Percentiles rank a stretch among this genome's conserved stretches.
Evolutionary conservation across 2,797 vertebrate species (phyloP).

Genomic region (Rhyacichthys aspro): DNA sequence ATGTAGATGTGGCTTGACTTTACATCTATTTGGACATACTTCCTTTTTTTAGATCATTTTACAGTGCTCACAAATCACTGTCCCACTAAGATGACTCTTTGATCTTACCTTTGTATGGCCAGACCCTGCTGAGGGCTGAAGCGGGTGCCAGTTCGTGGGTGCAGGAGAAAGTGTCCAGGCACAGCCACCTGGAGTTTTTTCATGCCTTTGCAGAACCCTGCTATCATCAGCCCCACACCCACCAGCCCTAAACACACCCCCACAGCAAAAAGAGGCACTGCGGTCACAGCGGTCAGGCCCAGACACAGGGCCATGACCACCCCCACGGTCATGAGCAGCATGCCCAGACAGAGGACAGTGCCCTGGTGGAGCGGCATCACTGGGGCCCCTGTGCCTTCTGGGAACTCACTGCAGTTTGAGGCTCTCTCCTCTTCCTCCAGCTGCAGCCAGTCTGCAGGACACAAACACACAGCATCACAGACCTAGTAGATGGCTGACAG

Average conservation of each 20-base stretch:
- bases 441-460: conserved; percentile 35
- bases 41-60: too few species aligned
- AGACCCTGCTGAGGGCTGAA: conserved; percentile 81
- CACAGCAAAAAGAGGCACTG: conserved; percentile 27
- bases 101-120: conserved; percentile 81
- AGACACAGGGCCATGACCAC: conserved; percentile 49
- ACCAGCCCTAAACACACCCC: conserved; percentile 60
- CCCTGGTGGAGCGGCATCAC: conserved; percentile 68
- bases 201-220: conserved; percentile 74
- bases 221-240: conserved; percentile 67
- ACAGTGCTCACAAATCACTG: too few species aligned
- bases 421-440: conserved; percentile 6
- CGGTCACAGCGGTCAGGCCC: conserved; percentile 25
- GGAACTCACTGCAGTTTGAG: conserved; percentile 1
- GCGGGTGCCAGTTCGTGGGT: conserved; percentile 80
- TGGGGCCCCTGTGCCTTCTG: conserved; percentile 5
- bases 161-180: conserved; percentile 81
- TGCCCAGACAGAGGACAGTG: conserved; percentile 69
- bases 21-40: not conserved
- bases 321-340: conserved; percentile 71
- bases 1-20: not conserved
- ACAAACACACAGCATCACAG: not conserved
- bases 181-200: conserved; percentile 77
- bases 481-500: not conserved
- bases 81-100: too few species aligned